These are phyloP conservation scores for Notarius lentiginosus DNA, from an alignment of 2,113 vertebrate genomes.

Conservation along the genomic window DNA sequence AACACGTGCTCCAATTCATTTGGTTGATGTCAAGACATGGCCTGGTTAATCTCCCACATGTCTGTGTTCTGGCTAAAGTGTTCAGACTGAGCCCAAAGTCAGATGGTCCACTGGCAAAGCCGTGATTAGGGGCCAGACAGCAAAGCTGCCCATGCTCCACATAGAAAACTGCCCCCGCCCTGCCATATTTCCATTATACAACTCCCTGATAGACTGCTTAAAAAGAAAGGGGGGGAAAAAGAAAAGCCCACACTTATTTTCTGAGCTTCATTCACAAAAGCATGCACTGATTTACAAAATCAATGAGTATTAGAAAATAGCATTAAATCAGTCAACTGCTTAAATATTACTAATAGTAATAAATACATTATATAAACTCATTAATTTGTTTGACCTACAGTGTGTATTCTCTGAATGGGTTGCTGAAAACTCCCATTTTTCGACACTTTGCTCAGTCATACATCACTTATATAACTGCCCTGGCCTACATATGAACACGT, in stretches of 20 bases:
- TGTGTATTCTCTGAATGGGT: background rate
- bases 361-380: background rate
- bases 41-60: slow-evolving; percentile 30
- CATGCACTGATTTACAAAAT: background rate
- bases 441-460: slow-evolving; percentile 24
- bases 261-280: slow-evolving; percentile 19
- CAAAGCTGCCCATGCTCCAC: slow-evolving; percentile 50
- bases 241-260: background rate
- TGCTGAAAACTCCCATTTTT: background rate
- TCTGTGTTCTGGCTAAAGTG: slow-evolving; percentile 28
- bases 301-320: background rate
- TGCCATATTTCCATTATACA: slow-evolving; percentile 23
- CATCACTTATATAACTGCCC: slow-evolving; percentile 64
- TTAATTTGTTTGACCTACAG: background rate
- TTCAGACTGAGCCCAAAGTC: slow-evolving; percentile 44
- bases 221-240: no score
- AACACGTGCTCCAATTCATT: slow-evolving; percentile 17
- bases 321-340: background rate
- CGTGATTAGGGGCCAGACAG: slow-evolving; percentile 46
- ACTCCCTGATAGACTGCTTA: background rate
- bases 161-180: slow-evolving; percentile 12
- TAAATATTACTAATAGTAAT: background rate
- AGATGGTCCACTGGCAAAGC: slow-evolving; percentile 44
- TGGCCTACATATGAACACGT: slow-evolving; percentile 62
- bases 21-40: slow-evolving; percentile 8